Conservation (phyloP, 1,140 invertebrate species). For the Monochamus saltuarius region DNA sequence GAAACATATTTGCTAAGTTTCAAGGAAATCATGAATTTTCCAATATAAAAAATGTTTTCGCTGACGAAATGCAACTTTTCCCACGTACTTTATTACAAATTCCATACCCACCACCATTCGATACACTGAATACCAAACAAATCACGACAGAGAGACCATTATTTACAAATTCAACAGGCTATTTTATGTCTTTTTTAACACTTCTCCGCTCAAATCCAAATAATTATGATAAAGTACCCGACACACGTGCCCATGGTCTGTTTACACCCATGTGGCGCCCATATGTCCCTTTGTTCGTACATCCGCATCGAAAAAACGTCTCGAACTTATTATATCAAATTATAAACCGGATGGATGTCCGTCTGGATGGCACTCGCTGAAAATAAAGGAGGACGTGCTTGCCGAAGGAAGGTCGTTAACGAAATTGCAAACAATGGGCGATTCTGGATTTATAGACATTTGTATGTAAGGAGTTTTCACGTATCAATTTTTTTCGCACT, state of each 20-base stretch:
- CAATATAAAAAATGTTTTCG: too few relatives aligned
- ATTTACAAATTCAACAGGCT: slow-evolving; percentile 1
- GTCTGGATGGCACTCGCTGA: background rate
- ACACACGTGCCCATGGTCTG: slow-evolving; percentile 2
- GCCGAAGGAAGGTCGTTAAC: too few relatives aligned
- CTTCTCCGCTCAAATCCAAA: background rate
- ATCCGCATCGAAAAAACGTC: slow-evolving; percentile 1
- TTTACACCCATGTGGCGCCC: slow-evolving; percentile 3
- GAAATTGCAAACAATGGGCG: background rate
- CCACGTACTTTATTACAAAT: too few relatives aligned
- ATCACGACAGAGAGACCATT: background rate
- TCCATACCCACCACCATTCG: too few relatives aligned
- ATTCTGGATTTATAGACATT: slow-evolving; percentile 3
- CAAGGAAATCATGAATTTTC: too few relatives aligned
- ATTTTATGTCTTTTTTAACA: slow-evolving; percentile 10
- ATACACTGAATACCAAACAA: background rate
- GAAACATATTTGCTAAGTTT: too few relatives aligned
- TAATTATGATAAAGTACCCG: slow-evolving; percentile 2
- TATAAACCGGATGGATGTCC: slow-evolving; percentile 11
- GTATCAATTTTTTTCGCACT: too few relatives aligned
- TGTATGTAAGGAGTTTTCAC: background rate
- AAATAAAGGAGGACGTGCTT: background rate
- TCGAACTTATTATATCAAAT: too few relatives aligned
- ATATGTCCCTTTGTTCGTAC: background rate
- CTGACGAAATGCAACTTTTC: too few relatives aligned